These are phyloP conservation scores for Myathropa florea DNA, from an alignment of 2,888 invertebrate species.

Conservation along the genomic window DNA sequence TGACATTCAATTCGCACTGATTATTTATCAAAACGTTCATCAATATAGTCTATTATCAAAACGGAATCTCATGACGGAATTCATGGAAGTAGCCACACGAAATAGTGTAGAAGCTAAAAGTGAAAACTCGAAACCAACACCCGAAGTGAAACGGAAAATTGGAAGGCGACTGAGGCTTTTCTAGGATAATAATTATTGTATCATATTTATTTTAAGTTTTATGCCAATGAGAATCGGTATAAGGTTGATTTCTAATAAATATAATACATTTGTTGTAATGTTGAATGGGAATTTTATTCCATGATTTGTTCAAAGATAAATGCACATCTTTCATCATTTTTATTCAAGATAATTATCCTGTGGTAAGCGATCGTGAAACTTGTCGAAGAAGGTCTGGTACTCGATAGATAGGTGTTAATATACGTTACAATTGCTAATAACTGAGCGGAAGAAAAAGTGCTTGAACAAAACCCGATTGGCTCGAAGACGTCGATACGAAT, in stretches of 20 bases:
- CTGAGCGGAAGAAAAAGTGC: too few species aligned
- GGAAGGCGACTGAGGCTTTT: constrained; percentile 55
- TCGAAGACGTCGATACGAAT: too few species aligned
- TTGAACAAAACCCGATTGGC: too few species aligned
- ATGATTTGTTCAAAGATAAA: not conserved
- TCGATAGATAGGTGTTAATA: too few species aligned
- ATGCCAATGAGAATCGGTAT: constrained; percentile 36
- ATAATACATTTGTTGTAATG: not conserved
- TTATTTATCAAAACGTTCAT: constrained; percentile 75
- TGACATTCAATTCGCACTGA: constrained; percentile 75
- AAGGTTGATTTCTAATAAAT: constrained; percentile 35
- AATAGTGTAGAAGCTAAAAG: constrained; percentile 12
- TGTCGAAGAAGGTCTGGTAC: too few species aligned
- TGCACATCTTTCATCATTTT: too few species aligned
- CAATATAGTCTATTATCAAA: constrained; percentile 59
- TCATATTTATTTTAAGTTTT: constrained; percentile 21
- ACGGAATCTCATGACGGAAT: constrained; percentile 75
- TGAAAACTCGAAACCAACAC: constrained; percentile 7
- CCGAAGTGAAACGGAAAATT: constrained; percentile 49
- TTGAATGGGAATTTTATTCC: not conserved
- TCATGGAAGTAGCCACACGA: constrained; percentile 67
- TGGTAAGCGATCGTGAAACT: too few species aligned
- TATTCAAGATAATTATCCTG: too few species aligned
- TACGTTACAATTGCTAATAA: too few species aligned
- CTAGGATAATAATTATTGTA: constrained; percentile 32